Base-by-base conservation (phyloP, 2,113 vertebrate genomes). In the Daubentonia madagascariensis region DNA sequence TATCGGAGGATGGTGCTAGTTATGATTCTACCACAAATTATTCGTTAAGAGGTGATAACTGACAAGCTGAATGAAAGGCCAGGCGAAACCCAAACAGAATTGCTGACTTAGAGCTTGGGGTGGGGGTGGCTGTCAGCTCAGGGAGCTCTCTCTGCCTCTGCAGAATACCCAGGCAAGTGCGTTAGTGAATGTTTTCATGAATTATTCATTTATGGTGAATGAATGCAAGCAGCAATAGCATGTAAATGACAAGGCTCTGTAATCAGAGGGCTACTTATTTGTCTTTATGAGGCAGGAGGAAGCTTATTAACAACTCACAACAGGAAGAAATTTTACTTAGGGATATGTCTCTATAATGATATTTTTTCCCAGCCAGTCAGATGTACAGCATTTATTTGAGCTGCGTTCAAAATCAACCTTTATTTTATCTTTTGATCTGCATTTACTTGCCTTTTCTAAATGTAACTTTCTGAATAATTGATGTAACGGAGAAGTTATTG, bases 381-480 rank as follows among this genome's bases (percentile, higher is more conserved):
- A 78, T 83, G 45, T 32, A 37, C 67, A 63, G 72, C 90, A 48
- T 81, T 94, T 90, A 65, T 93, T 72, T 48, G 70, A 79, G 50
- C 54, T 75, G 80, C 14, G 2, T 70, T 95, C 78, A 65, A 73
- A 87, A 57, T 91, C 84, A 40, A 94, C 65, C 85, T 95, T 87
- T 84, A 88, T 88, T 93, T 93, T 59, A 37, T 67, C 76, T 93
- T 94, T 91, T 81, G 61, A 80, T 95, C 48, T 95, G 80, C 85
- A 68, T 87, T 91, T 85, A 95, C 85, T 97, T 96, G 85, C 87
- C 61, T 97, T 95, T 96, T 94, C 94, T 79, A 89, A 96, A 81
- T 95, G 87, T 92, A 94, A 93, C 85, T 96, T 95, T 88, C 94
- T 98, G 95, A 97, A 97, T 97, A 97, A 97, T 96, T 89, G 94